A percentile compares a stretch with the other conserved stretches of the same genome.
Evolutionary conservation across 2,113 vertebrate genomes (phyloP).

Genomic region (Etheostoma cragini): DNA sequence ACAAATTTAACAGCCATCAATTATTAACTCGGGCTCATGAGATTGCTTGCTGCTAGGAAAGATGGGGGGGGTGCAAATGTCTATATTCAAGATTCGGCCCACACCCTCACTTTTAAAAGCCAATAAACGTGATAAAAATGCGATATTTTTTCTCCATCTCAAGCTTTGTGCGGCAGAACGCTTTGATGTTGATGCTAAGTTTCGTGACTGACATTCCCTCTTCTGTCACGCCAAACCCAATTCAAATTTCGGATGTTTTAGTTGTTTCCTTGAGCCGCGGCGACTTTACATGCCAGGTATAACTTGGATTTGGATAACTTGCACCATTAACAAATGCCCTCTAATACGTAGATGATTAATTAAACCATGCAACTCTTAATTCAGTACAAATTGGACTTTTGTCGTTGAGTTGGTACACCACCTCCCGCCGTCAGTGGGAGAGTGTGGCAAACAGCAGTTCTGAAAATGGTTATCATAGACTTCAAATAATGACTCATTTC

Average conservation of each 20-base stretch:
- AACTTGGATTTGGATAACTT: not conserved
- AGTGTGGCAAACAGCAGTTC: not conserved
- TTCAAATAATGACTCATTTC: too few relatives aligned
- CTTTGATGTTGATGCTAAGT: not conserved
- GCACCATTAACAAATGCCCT: not conserved
- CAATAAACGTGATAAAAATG: not conserved
- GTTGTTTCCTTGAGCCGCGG: not conserved
- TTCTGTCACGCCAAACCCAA: not conserved
- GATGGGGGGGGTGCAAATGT: slow-evolving; percentile 8
- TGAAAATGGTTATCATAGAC: not conserved
- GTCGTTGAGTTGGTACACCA: not conserved
- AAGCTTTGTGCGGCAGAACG: not conserved
- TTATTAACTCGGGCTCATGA: slow-evolving; percentile 42
- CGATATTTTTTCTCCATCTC: not conserved
- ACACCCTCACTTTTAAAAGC: slow-evolving; percentile 20
- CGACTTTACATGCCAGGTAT: not conserved
- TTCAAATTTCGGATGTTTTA: not conserved
- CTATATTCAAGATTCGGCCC: slow-evolving; percentile 6
- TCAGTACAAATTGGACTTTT: not conserved
- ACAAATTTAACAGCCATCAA: slow-evolving; percentile 57
- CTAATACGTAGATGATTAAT: not conserved
- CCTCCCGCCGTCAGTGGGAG: not conserved
- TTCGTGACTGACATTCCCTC: not conserved
- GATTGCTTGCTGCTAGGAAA: slow-evolving; percentile 5
- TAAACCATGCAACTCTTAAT: not conserved